Conservation (phyloP, 2,797 vertebrate species). For the Diplodus puntazzo region DNA sequence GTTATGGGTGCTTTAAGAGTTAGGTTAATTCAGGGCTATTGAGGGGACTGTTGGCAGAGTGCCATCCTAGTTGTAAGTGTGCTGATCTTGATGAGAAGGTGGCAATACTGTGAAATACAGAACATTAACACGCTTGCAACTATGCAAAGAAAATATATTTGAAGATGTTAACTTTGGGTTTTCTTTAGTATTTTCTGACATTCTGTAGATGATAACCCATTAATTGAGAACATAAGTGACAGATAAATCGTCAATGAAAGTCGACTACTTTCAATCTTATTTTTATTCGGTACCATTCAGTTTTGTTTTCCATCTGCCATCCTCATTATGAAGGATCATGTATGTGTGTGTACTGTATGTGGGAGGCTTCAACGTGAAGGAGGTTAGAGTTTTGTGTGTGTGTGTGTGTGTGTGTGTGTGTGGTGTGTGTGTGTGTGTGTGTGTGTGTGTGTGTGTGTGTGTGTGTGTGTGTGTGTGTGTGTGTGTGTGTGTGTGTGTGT, state of each 20-base stretch:
- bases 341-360: not conserved
- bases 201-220: not conserved
- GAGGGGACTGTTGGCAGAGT: too few relatives aligned
- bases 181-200: not conserved
- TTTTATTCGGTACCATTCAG: not conserved
- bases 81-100: not conserved
- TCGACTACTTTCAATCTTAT: not conserved
- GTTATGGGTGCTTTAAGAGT: too few relatives aligned
- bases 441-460: not conserved
- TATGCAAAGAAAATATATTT: not conserved
- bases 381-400: not conserved
- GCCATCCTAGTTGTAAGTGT: not conserved
- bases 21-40: too few relatives aligned
- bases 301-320: not conserved
- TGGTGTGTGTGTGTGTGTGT: not conserved
- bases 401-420: not conserved
- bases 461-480: not conserved
- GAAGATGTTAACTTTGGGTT: not conserved
- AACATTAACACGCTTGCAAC: not conserved
- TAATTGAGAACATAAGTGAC: not conserved
- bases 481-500: constrained; percentile 5
- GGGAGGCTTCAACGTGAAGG: constrained; percentile 37
- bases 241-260: not conserved
- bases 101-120: not conserved
- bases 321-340: not conserved